phyloP scores from a whole-genome alignment of 2,797 vertebrate genomes.

The Gymnothorax javanicus region DNA sequence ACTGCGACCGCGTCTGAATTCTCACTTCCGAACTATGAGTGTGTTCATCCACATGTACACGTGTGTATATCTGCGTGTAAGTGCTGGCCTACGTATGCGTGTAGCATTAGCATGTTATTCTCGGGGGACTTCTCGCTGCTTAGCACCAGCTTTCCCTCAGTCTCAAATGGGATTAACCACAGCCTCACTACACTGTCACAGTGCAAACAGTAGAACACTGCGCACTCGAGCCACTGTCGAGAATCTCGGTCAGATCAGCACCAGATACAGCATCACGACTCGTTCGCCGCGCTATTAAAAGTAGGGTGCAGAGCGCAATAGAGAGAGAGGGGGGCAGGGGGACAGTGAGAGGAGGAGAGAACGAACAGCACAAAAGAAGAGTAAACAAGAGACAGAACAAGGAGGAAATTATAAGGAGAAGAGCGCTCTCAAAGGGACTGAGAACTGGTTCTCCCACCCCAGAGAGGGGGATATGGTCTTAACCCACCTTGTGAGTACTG shows the following conservation, averaged over 20 bases:
- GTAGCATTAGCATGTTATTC: conserved; percentile 53
- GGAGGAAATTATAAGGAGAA: conserved; percentile 10
- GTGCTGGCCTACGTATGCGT: not conserved
- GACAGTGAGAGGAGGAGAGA: not conserved
- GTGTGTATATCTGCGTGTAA: not conserved
- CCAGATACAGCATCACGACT: not conserved
- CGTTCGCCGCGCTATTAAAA: not conserved
- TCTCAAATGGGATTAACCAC: conserved; percentile 70
- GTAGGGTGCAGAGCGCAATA: conserved; percentile 15
- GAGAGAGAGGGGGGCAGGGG: conserved; percentile 31
- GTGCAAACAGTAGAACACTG: not conserved
- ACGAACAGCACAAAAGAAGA: not conserved
- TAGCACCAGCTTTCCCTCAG: conserved; percentile 63
- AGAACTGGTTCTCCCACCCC: not conserved
- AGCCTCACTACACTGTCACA: conserved; percentile 12
- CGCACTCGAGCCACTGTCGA: not conserved
- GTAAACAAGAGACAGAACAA: not conserved
- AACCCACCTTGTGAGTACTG: conserved; percentile 64
- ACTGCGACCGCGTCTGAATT: not conserved
- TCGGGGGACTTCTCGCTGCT: conserved; percentile 66
- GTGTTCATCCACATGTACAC: not conserved
- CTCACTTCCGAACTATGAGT: not conserved
- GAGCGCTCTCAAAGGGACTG: conserved; percentile 9
- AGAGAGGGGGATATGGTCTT: conserved; percentile 39
- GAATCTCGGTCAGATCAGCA: conserved; percentile 3